phyloP scores from a whole-genome alignment of 2,888 invertebrate species.

The Aphodius sticticus region DNA sequence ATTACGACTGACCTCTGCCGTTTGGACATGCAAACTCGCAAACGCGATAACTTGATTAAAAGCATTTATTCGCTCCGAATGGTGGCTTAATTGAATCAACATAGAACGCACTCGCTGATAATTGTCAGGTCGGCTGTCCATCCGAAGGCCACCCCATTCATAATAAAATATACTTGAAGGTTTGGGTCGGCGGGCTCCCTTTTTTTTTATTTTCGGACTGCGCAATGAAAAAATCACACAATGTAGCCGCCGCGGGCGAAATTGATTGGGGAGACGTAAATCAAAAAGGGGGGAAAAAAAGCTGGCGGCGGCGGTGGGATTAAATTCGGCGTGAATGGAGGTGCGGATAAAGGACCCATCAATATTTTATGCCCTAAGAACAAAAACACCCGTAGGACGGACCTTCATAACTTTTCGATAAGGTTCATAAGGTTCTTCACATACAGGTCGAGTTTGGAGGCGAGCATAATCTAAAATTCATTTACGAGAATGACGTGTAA shows the following conservation, averaged over 20 bases:
- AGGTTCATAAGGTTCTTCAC: background rate
- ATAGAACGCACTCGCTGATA: background rate
- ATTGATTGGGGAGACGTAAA: background rate
- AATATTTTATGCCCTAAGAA: background rate
- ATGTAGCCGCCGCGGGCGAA: background rate
- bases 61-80: background rate
- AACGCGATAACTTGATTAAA: background rate
- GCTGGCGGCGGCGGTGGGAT: background rate
- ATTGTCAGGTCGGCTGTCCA: background rate
- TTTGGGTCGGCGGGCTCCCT: background rate
- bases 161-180: background rate
- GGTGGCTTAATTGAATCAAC: background rate
- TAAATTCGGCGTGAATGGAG: background rate
- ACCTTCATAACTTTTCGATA: background rate
- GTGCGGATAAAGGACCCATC: background rate
- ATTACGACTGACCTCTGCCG: background rate
- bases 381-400: conserved; percentile 4
- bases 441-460: background rate
- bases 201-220: background rate
- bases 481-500: too few species aligned
- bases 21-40: background rate
- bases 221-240: background rate
- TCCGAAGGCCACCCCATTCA: background rate
- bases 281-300: background rate
- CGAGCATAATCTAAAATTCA: too few species aligned